Percentiles rank a stretch among this genome's conserved stretches.
These are phyloP conservation scores for Thermophis baileyi DNA, from an alignment of 2,113 vertebrate genomes.

Conservation along the genomic window DNA sequence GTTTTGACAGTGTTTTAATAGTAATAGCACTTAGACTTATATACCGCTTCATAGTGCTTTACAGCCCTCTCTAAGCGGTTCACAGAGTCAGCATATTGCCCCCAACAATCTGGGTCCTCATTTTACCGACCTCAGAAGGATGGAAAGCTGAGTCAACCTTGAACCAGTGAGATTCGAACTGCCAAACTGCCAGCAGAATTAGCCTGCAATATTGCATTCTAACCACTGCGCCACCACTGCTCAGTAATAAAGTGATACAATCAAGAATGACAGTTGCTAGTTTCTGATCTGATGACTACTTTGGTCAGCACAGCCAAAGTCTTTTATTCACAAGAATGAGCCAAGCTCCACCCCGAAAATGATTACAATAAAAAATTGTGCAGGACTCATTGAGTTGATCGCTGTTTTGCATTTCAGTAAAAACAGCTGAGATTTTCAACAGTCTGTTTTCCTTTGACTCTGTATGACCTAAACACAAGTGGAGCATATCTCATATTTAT, in stretches of 20 bases:
- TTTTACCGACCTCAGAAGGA: too few relatives aligned
- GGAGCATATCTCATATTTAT: not conserved
- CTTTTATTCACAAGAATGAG: not conserved
- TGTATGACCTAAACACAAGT: constrained; percentile 1
- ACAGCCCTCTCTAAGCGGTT: too few relatives aligned
- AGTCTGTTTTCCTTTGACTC: not conserved
- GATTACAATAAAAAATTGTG: not conserved
- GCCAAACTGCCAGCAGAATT: too few relatives aligned
- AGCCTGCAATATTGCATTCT: too few relatives aligned
- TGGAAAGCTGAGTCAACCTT: too few relatives aligned
- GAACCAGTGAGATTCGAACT: too few relatives aligned
- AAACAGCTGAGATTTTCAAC: constrained; percentile 29
- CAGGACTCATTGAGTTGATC: constrained; percentile 9
- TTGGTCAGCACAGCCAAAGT: not conserved
- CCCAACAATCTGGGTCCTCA: too few relatives aligned
- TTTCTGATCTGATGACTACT: not conserved
- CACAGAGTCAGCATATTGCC: too few relatives aligned
- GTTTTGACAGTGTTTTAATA: not conserved
- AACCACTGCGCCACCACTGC: too few relatives aligned
- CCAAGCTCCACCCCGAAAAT: not conserved
- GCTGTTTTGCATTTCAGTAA: constrained; percentile 21
- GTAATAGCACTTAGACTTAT: too few relatives aligned
- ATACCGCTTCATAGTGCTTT: too few relatives aligned
- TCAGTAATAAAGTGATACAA: not conserved
- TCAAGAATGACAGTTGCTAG: not conserved